phyloP scores from a whole-genome alignment of 2,113 vertebrate genomes.

The Ptyas mucosa region DNA sequence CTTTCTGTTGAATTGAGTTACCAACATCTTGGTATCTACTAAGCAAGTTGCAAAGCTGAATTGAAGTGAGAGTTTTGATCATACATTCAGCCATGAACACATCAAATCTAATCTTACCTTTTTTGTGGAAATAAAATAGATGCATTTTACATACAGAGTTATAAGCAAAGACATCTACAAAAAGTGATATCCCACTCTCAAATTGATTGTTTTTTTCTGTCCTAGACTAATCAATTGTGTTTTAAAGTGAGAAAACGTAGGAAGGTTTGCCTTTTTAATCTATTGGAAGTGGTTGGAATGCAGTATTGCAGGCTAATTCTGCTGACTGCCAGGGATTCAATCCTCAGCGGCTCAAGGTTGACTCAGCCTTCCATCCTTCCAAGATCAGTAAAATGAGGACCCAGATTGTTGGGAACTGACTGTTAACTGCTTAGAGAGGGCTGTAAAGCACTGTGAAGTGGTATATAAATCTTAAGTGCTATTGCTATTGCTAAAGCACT shows the following conservation, averaged over 20 bases:
- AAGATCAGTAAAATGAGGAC: too few species aligned
- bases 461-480: too few species aligned
- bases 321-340: too few species aligned
- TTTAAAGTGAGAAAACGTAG: not conserved
- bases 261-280: not conserved
- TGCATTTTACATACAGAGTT: not conserved
- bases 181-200: not conserved
- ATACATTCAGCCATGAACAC: not conserved
- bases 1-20: not conserved
- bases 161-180: not conserved
- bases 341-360: too few species aligned
- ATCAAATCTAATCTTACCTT: not conserved
- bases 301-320: too few species aligned
- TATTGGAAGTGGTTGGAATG: not conserved
- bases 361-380: too few species aligned
- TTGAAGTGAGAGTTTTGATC: not conserved
- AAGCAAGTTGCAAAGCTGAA: not conserved
- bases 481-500: not conserved
- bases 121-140: not conserved
- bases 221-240: not conserved
- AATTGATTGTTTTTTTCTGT: not conserved
- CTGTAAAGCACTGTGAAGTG: too few species aligned
- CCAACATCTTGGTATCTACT: not conserved
- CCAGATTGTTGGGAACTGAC: too few species aligned
- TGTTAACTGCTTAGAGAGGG: too few species aligned